Evolutionary conservation across 2,797 vertebrate species (phyloP).

Genomic region (Apodemus agrarius): DNA sequence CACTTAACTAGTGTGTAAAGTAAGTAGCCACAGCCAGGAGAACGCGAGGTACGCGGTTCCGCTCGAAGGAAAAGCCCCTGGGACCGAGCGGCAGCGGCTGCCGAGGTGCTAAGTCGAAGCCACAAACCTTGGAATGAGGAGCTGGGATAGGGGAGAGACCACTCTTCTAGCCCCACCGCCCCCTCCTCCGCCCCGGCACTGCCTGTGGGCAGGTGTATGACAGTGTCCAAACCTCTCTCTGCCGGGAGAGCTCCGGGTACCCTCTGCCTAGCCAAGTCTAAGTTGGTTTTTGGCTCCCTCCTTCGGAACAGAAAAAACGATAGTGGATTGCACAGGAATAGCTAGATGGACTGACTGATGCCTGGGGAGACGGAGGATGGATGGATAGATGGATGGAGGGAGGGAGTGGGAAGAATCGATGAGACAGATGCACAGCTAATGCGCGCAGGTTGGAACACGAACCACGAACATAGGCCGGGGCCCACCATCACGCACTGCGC

Average conservation of each 20-base stretch:
- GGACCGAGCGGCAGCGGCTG: background rate
- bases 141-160: background rate
- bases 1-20: slow-evolving; percentile 66
- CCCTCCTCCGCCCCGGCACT: background rate
- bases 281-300: slow-evolving; percentile 82
- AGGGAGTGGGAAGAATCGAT: background rate
- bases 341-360: slow-evolving; percentile 21
- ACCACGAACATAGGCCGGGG: background rate
- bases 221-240: background rate
- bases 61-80: background rate
- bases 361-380: background rate
- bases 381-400: background rate
- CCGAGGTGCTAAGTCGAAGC: background rate
- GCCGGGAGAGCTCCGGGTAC: slow-evolving; percentile 56
- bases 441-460: background rate
- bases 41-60: background rate
- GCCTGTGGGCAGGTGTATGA: slow-evolving; percentile 70
- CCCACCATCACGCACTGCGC: background rate
- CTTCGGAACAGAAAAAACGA: slow-evolving; percentile 74
- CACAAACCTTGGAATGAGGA: background rate
- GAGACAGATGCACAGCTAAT: background rate
- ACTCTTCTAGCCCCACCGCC: background rate
- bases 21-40: background rate
- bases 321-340: slow-evolving; percentile 25
- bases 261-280: slow-evolving; percentile 63